Conservation (phyloP, 1,140 invertebrate genomes). For the Colletes latitarsis region DNA sequence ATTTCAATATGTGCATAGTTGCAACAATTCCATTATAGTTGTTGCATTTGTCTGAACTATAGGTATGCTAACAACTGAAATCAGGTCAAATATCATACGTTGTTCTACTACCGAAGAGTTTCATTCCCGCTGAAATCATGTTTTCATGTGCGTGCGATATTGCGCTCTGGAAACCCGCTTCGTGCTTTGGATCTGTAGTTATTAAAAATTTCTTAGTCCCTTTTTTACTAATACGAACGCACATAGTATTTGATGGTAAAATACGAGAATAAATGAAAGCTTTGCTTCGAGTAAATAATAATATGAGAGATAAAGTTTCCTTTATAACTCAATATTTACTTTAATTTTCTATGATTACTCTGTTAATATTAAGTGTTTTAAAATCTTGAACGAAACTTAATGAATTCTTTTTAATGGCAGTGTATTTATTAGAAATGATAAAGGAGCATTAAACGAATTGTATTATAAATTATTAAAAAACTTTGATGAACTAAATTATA, state of each 20-base stretch:
- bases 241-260: background rate
- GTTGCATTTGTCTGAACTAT: conserved; percentile 13
- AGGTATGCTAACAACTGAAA: conserved; percentile 18
- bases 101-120: conserved; percentile 32
- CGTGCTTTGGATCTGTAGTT: background rate
- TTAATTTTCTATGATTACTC: no score
- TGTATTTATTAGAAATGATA: no score
- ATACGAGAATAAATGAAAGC: background rate
- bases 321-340: no score
- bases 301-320: no score
- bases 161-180: conserved; percentile 1
- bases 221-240: background rate
- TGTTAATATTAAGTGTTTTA: no score
- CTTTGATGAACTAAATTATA: no score
- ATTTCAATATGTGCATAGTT: no score
- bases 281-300: no score
- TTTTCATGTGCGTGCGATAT: conserved; percentile 9
- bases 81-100: conserved; percentile 16
- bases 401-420: no score
- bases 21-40: background rate
- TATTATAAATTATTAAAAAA: no score
- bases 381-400: no score
- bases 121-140: conserved; percentile 12
- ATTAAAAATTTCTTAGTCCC: conserved; percentile 8
- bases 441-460: no score